Conservation (phyloP, 2,113 vertebrate genomes). For the Glareola pratincola region DNA sequence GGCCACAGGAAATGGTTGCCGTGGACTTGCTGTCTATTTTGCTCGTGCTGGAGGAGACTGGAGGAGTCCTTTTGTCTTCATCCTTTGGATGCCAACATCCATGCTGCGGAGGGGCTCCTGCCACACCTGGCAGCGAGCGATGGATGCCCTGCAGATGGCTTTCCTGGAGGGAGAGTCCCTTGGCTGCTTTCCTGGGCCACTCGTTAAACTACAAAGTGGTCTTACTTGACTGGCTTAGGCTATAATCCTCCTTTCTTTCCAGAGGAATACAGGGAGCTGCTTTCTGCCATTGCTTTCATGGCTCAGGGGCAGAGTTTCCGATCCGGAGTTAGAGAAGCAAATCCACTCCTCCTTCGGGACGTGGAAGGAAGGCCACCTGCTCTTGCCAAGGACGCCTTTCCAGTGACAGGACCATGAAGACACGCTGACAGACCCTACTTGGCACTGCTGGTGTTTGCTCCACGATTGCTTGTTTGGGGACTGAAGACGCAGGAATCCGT, state of each 20-base stretch:
- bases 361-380: not conserved
- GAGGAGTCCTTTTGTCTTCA: not conserved
- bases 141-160: not conserved
- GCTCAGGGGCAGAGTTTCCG: not conserved
- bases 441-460: not conserved
- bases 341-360: not conserved
- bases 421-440: not conserved
- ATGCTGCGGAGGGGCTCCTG: not conserved
- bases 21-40: rapidly evolving
- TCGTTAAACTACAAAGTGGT: not conserved
- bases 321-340: not conserved
- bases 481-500: not conserved
- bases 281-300: not conserved
- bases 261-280: not conserved
- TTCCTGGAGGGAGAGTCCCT: not conserved
- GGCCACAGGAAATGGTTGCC: not conserved
- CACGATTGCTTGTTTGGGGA: not conserved
- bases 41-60: not conserved
- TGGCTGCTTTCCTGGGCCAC: not conserved
- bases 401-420: not conserved
- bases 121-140: not conserved
- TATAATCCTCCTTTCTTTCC: not conserved
- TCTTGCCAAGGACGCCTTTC: not conserved
- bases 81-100: not conserved
- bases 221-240: not conserved